Evolutionary conservation across 2,113 vertebrate genomes (phyloP).

Genomic region (Catagonus wagneri): DNA sequence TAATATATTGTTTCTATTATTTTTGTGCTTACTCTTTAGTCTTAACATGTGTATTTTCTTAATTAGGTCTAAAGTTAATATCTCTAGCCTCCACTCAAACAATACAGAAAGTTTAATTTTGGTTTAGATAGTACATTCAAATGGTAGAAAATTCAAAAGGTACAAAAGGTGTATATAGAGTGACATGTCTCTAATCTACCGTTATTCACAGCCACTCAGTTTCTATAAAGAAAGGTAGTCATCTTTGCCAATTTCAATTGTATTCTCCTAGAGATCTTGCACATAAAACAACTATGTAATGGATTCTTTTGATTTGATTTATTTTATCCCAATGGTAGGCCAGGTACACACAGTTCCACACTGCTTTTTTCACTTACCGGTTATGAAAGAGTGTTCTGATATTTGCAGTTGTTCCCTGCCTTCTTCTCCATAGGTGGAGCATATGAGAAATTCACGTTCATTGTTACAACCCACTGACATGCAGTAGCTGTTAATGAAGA

Average conservation of each 20-base stretch:
- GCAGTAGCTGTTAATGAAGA: background rate
- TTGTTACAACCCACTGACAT: background rate
- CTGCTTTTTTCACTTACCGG: background rate
- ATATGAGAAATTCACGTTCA: background rate
- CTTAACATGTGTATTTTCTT: background rate
- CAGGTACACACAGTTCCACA: background rate
- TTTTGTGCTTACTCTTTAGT: background rate
- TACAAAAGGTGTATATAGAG: background rate
- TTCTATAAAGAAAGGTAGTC: background rate
- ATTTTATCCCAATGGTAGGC: background rate
- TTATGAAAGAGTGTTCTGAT: background rate
- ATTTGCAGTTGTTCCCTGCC: background rate
- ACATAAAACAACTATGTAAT: background rate
- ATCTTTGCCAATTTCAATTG: background rate
- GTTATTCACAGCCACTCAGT: background rate
- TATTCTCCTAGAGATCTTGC: background rate
- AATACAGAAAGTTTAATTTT: background rate
- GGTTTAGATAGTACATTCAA: background rate
- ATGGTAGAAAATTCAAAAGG: background rate
- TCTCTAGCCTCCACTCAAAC: background rate
- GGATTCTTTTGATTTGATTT: background rate
- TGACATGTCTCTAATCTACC: background rate
- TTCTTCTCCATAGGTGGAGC: background rate
- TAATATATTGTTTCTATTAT: background rate
- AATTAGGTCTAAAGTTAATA: background rate